These are phyloP conservation scores for Labrus mixtus DNA, from an alignment of 2,113 vertebrate genomes.

Conservation along the genomic window DNA sequence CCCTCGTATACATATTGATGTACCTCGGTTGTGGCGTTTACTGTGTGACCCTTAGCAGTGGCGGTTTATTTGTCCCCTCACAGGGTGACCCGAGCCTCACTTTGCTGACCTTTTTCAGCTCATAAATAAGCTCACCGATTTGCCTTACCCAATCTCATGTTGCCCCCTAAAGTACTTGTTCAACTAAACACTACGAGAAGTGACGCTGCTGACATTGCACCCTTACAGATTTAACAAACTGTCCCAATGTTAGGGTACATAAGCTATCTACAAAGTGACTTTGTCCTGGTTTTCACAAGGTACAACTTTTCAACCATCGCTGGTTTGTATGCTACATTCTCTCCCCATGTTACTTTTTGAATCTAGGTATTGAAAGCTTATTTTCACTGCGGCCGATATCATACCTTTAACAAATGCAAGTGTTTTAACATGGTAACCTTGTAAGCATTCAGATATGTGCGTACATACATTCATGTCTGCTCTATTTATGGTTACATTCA, in stretches of 20 bases:
- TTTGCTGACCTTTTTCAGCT: conserved; percentile 73
- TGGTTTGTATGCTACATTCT: conserved; percentile 39
- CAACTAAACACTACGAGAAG: conserved; percentile 64
- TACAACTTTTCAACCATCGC: conserved; percentile 63
- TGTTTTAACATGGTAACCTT: conserved; percentile 80
- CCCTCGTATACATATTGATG: conserved; percentile 72
- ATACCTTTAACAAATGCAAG: conserved; percentile 78
- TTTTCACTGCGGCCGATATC: conserved; percentile 83
- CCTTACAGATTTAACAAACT: conserved; percentile 44
- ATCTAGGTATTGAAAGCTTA: conserved; percentile 84
- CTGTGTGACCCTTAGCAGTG: conserved; percentile 71
- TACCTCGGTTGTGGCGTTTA: conserved; percentile 73
- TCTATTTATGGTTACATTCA: conserved; percentile 83
- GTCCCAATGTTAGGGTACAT: conserved; percentile 65
- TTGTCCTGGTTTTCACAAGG: conserved; percentile 82
- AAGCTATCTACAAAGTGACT: conserved; percentile 72
- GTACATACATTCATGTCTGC: conserved; percentile 84
- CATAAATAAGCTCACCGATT: conserved; percentile 85
- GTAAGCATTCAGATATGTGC: conserved; percentile 77
- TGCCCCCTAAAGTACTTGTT: conserved; percentile 67
- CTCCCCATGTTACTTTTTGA: conserved; percentile 70
- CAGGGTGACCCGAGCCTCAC: conserved; percentile 65
- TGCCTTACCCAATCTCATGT: conserved; percentile 83
- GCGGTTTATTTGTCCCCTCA: conserved; percentile 61
- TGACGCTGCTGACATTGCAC: conserved; percentile 50